Evolutionary conservation across 2,888 invertebrate genomes (phyloP), one percentile per base, ranked within the genome.

Genomic region (Rhagonycha fulva): DNA sequence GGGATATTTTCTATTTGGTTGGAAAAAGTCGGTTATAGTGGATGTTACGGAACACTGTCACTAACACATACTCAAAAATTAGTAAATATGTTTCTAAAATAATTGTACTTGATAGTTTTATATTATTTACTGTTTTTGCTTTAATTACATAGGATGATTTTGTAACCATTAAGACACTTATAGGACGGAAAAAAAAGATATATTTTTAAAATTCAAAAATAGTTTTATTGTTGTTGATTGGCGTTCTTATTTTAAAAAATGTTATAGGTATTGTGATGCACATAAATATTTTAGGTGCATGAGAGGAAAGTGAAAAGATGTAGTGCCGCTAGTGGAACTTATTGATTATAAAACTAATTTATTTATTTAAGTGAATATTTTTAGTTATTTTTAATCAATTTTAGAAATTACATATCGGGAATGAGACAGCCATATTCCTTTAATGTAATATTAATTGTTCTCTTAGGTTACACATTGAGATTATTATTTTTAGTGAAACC

Each of bases 41-140:
- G 97, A 98, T 87, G 95, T 97, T 76, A 97, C 97, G 74, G 98
- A 98, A 91, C 97, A 98, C 88, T 98, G 97, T 89, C 97, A 98
- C 70, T 83, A 82, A 69, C 72, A 75, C 7, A 30, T 32, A 28
- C 63, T 66, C 63, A 66, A 24, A 66, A 66, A 24, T 24, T 66
- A 66, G 63, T 66, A 19, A 19, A 19, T 19, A 24, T 68, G 24
- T 68, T 68, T 24, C 28, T 30, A 68, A 68, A 24, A 19, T 68
- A 68, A 26, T 30, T 32, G 24, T 32, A 68, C 47, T 68, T 68
- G 24, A 14, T 68, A 68, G 19, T 32, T 63, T 24, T 61, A 14
- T 26, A 23, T 68, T 28, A 28, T 14, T 47, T 70, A 70, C 70
- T 23, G 9, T 14, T 19, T 63, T 68, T 68, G 24, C 26, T 28